Evolutionary conservation across 2,888 invertebrate genomes (phyloP).

Genomic region (Xylocampa areola): DNA sequence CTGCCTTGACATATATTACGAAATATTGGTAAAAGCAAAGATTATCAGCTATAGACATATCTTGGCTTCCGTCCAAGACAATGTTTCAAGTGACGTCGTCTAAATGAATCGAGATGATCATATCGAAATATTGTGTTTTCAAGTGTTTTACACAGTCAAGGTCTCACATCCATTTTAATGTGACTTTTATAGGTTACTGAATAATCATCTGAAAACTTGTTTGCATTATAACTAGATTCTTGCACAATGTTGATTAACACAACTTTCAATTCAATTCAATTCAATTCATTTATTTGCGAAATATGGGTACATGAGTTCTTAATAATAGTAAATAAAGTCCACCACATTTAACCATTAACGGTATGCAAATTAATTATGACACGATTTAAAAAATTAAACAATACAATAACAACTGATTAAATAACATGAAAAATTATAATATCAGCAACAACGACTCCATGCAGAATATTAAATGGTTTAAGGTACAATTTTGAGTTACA

Average conservation of each 20-base stretch:
- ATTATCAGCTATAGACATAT: conserved; percentile 50
- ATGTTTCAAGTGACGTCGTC: conserved; percentile 28
- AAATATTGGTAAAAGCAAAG: conserved; percentile 51
- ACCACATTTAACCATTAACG: too few species aligned
- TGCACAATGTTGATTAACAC: conserved; percentile 22
- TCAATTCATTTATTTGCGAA: too few species aligned
- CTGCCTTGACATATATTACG: conserved; percentile 62
- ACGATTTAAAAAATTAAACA: too few species aligned
- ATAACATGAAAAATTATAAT: too few species aligned
- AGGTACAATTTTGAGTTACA: too few species aligned
- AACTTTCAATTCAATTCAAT: too few species aligned
- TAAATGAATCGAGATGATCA: conserved; percentile 20
- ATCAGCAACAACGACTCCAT: too few species aligned
- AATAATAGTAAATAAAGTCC: too few species aligned
- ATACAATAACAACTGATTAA: too few species aligned
- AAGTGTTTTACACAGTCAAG: conserved; percentile 13
- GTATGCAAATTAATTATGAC: too few species aligned
- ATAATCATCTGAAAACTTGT: conserved; percentile 10
- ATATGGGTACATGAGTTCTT: too few species aligned
- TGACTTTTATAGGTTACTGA: conserved; percentile 3
- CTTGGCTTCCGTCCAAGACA: conserved; percentile 63
- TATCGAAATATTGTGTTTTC: conserved; percentile 21
- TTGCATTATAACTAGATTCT: conserved; percentile 11
- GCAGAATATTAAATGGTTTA: too few species aligned
- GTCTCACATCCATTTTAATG: conserved; percentile 12